Evolutionary conservation across 1,140 invertebrate species (phyloP).

Genomic region (Metaphire vulgaris): DNA sequence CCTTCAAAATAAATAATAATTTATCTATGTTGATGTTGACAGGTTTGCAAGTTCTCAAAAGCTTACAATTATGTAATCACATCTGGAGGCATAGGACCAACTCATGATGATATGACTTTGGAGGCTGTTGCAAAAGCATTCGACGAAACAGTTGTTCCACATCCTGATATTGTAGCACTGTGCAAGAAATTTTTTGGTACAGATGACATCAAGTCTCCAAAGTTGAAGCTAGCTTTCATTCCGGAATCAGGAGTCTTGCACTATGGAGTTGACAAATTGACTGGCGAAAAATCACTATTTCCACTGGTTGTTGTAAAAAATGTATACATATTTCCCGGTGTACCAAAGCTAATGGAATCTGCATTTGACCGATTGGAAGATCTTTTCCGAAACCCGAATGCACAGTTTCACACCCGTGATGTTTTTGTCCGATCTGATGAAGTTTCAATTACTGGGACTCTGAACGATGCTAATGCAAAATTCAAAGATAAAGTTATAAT

Average conservation of each 20-base stretch:
- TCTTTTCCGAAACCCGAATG: constrained; percentile 43
- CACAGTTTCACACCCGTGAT: constrained; percentile 46
- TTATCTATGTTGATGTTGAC: not conserved
- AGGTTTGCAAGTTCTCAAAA: constrained; percentile 57
- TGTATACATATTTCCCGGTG: constrained; percentile 72
- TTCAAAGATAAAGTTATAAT: constrained; percentile 58
- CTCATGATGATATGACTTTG: constrained; percentile 78
- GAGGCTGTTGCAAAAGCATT: constrained; percentile 68
- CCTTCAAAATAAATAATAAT: no score
- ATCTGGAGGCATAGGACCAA: constrained; percentile 73
- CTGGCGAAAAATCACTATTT: constrained; percentile 51
- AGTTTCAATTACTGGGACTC: constrained; percentile 54
- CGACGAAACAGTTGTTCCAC: constrained; percentile 56
- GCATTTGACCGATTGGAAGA: constrained; percentile 56
- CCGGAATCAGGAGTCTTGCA: constrained; percentile 47
- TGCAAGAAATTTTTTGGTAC: constrained; percentile 53
- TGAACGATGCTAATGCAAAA: constrained; percentile 56
- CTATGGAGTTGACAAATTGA: constrained; percentile 47
- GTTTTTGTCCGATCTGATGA: constrained; percentile 59
- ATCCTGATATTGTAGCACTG: constrained; percentile 60
- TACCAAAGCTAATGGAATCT: constrained; percentile 61
- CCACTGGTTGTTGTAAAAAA: constrained; percentile 66
- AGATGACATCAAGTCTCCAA: constrained; percentile 49
- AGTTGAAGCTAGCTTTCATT: constrained; percentile 56
- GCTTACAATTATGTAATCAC: constrained; percentile 64